Conservation (phyloP, 2,113 vertebrate genomes). For the Lampris incognitus region DNA sequence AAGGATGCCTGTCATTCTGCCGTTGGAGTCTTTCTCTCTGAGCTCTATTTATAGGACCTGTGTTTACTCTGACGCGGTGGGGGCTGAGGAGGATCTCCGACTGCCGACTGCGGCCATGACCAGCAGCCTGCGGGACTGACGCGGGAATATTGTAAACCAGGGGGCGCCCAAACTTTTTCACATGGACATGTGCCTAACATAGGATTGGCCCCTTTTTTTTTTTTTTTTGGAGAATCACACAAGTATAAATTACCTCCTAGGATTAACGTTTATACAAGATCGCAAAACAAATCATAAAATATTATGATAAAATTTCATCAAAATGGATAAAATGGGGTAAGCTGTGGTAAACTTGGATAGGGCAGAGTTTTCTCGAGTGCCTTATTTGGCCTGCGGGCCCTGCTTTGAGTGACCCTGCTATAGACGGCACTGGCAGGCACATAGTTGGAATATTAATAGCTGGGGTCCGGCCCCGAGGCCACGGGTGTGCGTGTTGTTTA, state of each 20-base stretch:
- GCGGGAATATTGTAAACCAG: conserved; percentile 22
- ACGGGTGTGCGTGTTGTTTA: background rate
- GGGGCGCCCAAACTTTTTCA: conserved; percentile 33
- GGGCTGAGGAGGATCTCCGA: conserved; percentile 45
- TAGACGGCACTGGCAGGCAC: conserved; percentile 8
- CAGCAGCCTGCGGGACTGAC: conserved; percentile 47
- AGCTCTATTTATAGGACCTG: conserved; percentile 75
- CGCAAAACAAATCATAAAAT: too few relatives aligned
- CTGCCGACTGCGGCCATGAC: conserved; percentile 36
- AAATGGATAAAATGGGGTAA: background rate
- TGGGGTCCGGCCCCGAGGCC: conserved; percentile 22
- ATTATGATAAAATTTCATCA: background rate
- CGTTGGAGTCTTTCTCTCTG: conserved; percentile 47
- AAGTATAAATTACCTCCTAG: too few relatives aligned
- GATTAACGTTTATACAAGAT: too few relatives aligned
- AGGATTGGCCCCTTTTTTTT: too few relatives aligned
- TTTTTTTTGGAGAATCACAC: too few relatives aligned
- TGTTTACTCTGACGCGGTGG: conserved; percentile 64
- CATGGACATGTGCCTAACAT: background rate
- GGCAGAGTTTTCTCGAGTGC: background rate
- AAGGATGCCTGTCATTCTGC: conserved; percentile 74
- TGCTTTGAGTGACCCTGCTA: background rate
- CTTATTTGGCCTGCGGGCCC: background rate
- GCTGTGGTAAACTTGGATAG: background rate
- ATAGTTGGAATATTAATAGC: conserved; percentile 47